Evolutionary conservation across 2,113 vertebrate genomes (phyloP).

Genomic region (Hystrix cristata): DNA sequence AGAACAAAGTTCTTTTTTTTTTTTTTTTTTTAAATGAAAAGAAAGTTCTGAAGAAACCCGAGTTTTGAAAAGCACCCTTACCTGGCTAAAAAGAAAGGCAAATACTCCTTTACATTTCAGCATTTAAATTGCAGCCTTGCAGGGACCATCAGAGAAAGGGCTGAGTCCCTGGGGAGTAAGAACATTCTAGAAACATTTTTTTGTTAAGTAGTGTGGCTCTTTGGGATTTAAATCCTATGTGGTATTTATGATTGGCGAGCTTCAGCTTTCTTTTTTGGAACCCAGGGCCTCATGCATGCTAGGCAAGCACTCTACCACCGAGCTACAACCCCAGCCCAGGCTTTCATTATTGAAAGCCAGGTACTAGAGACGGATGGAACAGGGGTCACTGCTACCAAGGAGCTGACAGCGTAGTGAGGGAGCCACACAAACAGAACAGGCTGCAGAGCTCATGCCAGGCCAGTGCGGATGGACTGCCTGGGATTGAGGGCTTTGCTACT

Average conservation of each 20-base stretch:
- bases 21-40: background rate
- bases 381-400: background rate
- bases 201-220: background rate
- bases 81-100: background rate
- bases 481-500: background rate
- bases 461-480: background rate
- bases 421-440: background rate
- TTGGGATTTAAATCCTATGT: constrained; percentile 17
- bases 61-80: background rate
- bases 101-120: background rate
- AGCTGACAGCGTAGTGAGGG: background rate
- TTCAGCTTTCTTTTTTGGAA: background rate
- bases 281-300: background rate
- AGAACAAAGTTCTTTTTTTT: background rate
- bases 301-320: background rate
- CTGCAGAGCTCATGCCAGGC: no score
- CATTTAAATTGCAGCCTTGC: background rate
- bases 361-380: background rate
- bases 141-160: background rate
- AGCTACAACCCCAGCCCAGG: background rate
- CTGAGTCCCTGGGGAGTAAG: background rate
- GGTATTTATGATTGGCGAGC: background rate
- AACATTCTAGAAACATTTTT: constrained; percentile 32
- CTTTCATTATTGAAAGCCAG: background rate
- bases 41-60: background rate